Evolutionary conservation across 2,888 invertebrate species (phyloP).

Genomic region (Thymelicus acteon): DNA sequence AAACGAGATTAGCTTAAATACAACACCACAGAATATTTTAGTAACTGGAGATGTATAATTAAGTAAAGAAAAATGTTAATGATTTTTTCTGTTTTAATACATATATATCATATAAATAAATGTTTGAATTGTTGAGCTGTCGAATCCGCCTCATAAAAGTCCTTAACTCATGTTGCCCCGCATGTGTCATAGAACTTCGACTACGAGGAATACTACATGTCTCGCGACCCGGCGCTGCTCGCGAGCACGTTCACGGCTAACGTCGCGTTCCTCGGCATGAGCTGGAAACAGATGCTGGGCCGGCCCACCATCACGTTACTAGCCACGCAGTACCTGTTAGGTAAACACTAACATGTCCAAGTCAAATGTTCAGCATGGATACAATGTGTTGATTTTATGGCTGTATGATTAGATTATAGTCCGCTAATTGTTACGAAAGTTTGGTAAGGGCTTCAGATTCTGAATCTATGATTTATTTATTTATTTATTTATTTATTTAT

Average conservation of each 20-base stretch:
- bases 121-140: conserved; percentile 11
- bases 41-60: no score
- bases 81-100: no score
- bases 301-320: conserved; percentile 97
- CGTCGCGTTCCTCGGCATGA: conserved; percentile 97
- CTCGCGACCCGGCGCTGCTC: conserved; percentile 97
- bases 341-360: conserved; percentile 78
- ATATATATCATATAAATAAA: no score
- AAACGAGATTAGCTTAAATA: not conserved
- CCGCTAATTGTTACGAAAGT: no score
- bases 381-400: not conserved
- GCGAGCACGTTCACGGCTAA: conserved; percentile 97
- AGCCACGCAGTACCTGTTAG: conserved; percentile 93
- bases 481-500: no score
- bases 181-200: conserved; percentile 91
- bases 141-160: conserved; percentile 24
- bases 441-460: not conserved
- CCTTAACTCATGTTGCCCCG: conserved; percentile 50
- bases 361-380: not conserved
- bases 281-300: conserved; percentile 98
- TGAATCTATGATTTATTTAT: not conserved
- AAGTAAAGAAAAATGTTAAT: no score
- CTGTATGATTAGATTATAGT: not conserved
- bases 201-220: conserved; percentile 97
- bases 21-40: no score